phyloP scores from a whole-genome alignment of 2,113 vertebrate species.

The Hydrolagus affinis region DNA sequence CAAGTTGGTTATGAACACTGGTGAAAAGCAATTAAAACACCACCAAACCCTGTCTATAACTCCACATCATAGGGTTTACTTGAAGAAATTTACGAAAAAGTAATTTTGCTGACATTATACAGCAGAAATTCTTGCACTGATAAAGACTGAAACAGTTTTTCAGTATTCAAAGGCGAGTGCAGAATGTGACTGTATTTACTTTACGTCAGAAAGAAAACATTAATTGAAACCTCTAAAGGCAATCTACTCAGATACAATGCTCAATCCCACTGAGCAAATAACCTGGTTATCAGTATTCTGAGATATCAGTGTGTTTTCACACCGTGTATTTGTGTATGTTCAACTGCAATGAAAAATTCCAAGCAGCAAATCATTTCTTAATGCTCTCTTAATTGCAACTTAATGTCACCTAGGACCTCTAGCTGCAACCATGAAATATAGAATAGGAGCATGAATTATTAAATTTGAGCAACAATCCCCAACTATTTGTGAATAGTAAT shows the following conservation, averaged over 20 bases:
- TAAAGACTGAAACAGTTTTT: conserved; percentile 24
- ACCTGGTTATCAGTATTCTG: conserved; percentile 17
- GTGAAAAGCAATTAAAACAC: too few species aligned
- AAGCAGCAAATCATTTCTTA: conserved; percentile 17
- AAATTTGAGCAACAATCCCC: background rate
- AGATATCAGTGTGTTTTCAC: conserved; percentile 14
- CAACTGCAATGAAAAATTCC: conserved; percentile 23
- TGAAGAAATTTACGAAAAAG: conserved; percentile 5
- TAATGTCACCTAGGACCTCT: conserved; percentile 24
- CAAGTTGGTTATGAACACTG: too few species aligned
- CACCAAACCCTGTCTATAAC: background rate
- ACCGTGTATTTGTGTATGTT: conserved; percentile 6
- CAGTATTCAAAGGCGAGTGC: conserved; percentile 20
- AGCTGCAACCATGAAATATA: background rate
- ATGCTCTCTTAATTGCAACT: conserved; percentile 29
- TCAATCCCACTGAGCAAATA: conserved; percentile 24
- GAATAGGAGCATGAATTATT: conserved; percentile 26
- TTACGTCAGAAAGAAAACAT: conserved; percentile 16
- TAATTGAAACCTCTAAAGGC: conserved; percentile 27
- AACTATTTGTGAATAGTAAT: background rate
- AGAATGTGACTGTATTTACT: conserved; percentile 8
- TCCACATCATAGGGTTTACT: background rate
- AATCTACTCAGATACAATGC: conserved; percentile 7
- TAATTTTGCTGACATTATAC: conserved; percentile 8
- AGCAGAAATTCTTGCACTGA: background rate